These are phyloP conservation scores for Takifugu ocellatus DNA, from an alignment of 2,797 vertebrate species.

Conservation along the genomic window DNA sequence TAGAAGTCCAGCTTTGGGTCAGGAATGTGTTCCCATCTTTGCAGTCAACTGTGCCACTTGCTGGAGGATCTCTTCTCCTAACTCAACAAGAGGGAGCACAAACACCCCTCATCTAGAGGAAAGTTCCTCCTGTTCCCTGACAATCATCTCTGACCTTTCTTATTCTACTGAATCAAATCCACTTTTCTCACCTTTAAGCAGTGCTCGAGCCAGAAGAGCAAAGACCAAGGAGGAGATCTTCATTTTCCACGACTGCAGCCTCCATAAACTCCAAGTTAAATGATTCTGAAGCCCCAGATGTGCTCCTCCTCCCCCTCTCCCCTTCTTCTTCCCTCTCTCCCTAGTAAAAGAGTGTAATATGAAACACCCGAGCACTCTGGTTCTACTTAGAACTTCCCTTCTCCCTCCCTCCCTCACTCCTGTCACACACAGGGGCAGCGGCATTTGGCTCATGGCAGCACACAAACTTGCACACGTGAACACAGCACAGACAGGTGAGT, in stretches of 20 bases:
- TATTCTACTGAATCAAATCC: not conserved
- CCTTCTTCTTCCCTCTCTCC: constrained; percentile 7
- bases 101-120: no score
- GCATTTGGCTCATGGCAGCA: constrained; percentile 20
- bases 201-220: constrained; percentile 68
- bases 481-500: constrained; percentile 34
- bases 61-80: no score
- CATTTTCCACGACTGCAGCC: constrained; percentile 77
- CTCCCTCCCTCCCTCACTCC: constrained; percentile 4
- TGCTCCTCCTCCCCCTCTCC: constrained; percentile 41
- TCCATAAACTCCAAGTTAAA: constrained; percentile 72
- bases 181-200: constrained; percentile 73
- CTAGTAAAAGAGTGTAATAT: constrained; percentile 67
- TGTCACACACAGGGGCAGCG: constrained; percentile 12
- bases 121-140: no score
- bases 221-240: constrained; percentile 74
- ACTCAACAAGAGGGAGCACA: no score
- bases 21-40: no score
- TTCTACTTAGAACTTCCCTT: constrained; percentile 62
- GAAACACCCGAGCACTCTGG: constrained; percentile 67
- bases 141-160: not conserved
- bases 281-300: constrained; percentile 52
- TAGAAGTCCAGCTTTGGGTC: no score
- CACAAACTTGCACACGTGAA: constrained; percentile 19
- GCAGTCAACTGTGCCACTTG: no score